Percentiles rank a stretch among this genome's conserved stretches.
phyloP scores from a whole-genome alignment of 1,140 invertebrate species.

The Drosophila kohkoa region DNA sequence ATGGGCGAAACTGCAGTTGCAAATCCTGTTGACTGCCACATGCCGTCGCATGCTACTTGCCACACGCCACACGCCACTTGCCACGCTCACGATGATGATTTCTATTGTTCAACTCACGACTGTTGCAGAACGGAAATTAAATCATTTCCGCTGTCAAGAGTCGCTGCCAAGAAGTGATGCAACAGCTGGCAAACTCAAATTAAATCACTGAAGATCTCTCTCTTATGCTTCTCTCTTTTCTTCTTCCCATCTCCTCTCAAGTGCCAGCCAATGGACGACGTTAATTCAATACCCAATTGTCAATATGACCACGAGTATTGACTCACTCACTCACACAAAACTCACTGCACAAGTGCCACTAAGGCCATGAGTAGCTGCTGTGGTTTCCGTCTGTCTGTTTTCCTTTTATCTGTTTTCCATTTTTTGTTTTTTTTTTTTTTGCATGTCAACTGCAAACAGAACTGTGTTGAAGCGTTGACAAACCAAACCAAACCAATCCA shows the following conservation, averaged over 20 bases:
- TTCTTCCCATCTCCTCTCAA: background rate
- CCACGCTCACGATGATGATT: constrained; percentile 6
- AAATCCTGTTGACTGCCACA: constrained; percentile 38
- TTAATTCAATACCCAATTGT: constrained; percentile 40
- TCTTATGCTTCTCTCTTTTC: constrained; percentile 10
- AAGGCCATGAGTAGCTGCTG: background rate
- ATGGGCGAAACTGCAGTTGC: constrained; percentile 21
- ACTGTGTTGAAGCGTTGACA: background rate
- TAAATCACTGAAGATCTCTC: constrained; percentile 55
- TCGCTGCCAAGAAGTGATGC: constrained; percentile 47
- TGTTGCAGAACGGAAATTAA: constrained; percentile 69
- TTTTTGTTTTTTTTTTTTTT: background rate
- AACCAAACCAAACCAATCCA: constrained; percentile 11
- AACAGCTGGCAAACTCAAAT: constrained; percentile 65
- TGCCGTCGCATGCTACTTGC: constrained; percentile 41
- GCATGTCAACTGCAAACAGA: background rate
- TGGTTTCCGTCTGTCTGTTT: constrained; percentile 1
- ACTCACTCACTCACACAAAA: background rate
- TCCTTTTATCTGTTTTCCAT: background rate
- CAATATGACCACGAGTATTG: constrained; percentile 33
- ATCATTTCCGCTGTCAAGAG: constrained; percentile 70
- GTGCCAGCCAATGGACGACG: constrained; percentile 26
- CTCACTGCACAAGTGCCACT: constrained; percentile 7
- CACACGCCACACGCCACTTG: constrained; percentile 18
- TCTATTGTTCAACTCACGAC: constrained; percentile 24